Base-by-base conservation (phyloP, 2,888 invertebrate genomes). In the Scotopteryx bipunctaria region DNA sequence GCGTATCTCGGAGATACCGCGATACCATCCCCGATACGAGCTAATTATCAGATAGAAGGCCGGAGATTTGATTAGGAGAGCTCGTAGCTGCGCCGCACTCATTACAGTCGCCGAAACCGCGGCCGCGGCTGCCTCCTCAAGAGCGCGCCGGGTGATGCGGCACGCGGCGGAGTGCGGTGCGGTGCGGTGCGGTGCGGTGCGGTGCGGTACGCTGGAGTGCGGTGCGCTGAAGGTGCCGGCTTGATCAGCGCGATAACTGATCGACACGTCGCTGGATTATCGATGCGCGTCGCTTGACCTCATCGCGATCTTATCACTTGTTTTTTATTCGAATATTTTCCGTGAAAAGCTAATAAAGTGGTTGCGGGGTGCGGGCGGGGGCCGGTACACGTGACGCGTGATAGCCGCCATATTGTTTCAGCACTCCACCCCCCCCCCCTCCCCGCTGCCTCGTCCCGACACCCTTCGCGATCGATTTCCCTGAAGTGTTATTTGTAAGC, bases 341-440 rank as follows among this genome's bases (percentile, higher is more conserved):
- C 83, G 82, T 83, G 86, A 78, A 84, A 83, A 84, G 80, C 78
- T 77, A 83, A 81, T 83, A 82, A 77, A 73, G 70, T 42, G 61
- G 37, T 53, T 37, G 57, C 75, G 59, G 62, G 44, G 40, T 52
- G 59, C 40, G 61, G 64, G 59, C 62, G 54, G 55, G 60, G 29
- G 65, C 37, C 55, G 49, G 62, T 60, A 64, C 78, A 73, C 77
- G 83, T 83, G 77, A 86, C 78, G 75, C 66, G 67, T 66, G 71
- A 82, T 82, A 81, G 76, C 76, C 70, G 84, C 87, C 88, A 87
- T 87, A 70, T 86, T 87, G 84, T 81, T 84, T 83, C 83, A 81
- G 79, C 48, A 27, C 49, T n/a, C 31, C 19, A 36, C 33, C 17
- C 50, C 36, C 55, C 47, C 41, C 59, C 23, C 36, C 6, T 29